phyloP scores from a whole-genome alignment of 2,797 vertebrate species.

The Poecilia velifera region DNA sequence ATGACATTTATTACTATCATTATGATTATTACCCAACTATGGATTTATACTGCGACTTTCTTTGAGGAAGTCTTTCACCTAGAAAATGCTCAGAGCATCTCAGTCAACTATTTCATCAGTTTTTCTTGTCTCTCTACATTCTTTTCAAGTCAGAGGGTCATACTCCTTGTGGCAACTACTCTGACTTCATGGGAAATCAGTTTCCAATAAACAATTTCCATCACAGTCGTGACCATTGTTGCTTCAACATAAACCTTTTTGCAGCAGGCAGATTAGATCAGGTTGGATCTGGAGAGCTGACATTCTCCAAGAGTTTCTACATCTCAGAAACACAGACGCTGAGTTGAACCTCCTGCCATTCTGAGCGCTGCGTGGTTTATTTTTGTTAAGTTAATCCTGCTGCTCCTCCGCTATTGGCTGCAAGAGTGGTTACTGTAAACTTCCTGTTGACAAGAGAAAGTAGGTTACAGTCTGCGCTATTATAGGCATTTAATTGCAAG shows the following conservation, averaged over 20 bases:
- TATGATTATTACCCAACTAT: neutral
- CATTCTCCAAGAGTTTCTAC: neutral
- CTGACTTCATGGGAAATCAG: neutral
- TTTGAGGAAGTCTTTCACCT: neutral
- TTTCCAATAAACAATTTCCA: neutral
- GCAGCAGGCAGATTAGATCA: neutral
- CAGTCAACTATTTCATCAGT: neutral
- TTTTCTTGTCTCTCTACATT: constrained; percentile 1
- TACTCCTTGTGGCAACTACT: neutral
- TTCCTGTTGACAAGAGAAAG: constrained; percentile 52
- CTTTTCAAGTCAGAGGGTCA: neutral
- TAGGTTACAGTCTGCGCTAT: constrained; percentile 24
- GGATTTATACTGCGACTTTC: neutral
- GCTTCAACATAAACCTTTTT: neutral
- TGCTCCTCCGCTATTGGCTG: constrained; percentile 11
- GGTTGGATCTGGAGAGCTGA: neutral
- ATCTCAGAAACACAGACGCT: neutral
- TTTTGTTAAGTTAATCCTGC: constrained; percentile 45
- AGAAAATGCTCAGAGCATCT: neutral
- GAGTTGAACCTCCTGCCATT: constrained; percentile 5
- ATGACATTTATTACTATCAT: neutral
- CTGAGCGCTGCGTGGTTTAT: constrained; percentile 34
- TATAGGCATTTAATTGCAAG: neutral
- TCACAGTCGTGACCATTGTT: neutral
- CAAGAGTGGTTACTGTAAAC: constrained; percentile 8